phyloP scores from a whole-genome alignment of 2,113 vertebrate genomes.

The Rhea americana region DNA sequence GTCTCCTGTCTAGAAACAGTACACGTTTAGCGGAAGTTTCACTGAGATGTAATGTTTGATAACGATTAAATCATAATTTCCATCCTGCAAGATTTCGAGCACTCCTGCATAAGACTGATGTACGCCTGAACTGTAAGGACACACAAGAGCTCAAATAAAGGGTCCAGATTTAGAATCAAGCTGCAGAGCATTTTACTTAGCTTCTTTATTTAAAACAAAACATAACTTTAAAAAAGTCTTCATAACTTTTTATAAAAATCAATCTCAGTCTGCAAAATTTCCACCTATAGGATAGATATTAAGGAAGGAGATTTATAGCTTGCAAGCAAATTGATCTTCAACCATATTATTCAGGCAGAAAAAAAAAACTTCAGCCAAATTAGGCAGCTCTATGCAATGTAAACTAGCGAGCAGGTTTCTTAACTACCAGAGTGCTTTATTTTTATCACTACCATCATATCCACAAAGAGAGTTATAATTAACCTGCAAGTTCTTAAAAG shows the following conservation, averaged over 20 bases:
- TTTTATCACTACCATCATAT: neutral
- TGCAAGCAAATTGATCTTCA: neutral
- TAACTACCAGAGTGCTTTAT: neutral
- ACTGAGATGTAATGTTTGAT: accelerated
- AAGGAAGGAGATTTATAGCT: neutral
- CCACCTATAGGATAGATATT: neutral
- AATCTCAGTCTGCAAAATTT: neutral
- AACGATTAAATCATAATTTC: neutral
- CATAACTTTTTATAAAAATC: neutral
- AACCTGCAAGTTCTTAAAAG: conserved; percentile 45
- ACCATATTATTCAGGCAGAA: neutral
- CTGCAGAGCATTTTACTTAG: neutral
- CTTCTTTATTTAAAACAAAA: neutral
- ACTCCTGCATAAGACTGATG: neutral
- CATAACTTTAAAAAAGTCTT: neutral
- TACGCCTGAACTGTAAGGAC: neutral
- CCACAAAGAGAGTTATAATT: conserved; percentile 32
- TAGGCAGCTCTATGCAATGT: neutral
- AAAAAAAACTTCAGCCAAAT: neutral
- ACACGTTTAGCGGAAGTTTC: neutral
- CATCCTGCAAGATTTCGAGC: neutral
- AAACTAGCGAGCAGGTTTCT: neutral
- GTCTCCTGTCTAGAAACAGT: neutral
- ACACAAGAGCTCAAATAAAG: neutral
- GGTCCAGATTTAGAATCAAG: neutral